Conservation (phyloP, 2,113 vertebrate species). For the Morone saxatilis region DNA sequence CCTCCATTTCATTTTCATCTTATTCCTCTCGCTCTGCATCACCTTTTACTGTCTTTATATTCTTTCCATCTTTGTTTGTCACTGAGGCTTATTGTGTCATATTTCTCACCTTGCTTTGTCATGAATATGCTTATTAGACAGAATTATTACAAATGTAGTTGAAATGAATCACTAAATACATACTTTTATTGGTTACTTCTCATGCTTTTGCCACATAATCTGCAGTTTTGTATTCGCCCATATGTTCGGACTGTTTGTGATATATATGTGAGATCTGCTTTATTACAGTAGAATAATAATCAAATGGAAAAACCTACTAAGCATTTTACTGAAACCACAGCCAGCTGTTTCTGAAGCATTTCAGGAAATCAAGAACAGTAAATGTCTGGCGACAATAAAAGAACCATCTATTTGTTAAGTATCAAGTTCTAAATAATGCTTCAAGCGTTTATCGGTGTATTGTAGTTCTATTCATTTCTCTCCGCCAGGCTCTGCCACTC, state of each 20-base stretch:
- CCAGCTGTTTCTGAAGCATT: background rate
- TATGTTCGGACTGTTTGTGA: background rate
- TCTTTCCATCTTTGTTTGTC: background rate
- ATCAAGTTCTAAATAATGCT: background rate
- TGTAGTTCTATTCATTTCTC: constrained; percentile 14
- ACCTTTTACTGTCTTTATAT: background rate
- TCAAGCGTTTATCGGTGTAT: background rate
- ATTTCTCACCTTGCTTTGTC: background rate
- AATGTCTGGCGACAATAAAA: background rate
- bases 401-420: background rate
- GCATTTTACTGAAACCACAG: background rate
- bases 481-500: constrained; percentile 92
- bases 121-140: background rate
- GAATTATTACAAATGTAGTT: background rate
- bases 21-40: background rate
- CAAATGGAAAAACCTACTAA: background rate
- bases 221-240: background rate
- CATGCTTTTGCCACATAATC: background rate
- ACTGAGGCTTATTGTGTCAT: background rate
- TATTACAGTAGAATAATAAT: background rate
- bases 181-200: background rate
- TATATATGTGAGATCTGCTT: background rate
- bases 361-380: no score
- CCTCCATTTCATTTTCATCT: constrained; percentile 38
- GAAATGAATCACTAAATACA: background rate